Evolutionary conservation across 2,797 vertebrate genomes (phyloP).

Genomic region (Myoxocephalus aenaeus): DNA sequence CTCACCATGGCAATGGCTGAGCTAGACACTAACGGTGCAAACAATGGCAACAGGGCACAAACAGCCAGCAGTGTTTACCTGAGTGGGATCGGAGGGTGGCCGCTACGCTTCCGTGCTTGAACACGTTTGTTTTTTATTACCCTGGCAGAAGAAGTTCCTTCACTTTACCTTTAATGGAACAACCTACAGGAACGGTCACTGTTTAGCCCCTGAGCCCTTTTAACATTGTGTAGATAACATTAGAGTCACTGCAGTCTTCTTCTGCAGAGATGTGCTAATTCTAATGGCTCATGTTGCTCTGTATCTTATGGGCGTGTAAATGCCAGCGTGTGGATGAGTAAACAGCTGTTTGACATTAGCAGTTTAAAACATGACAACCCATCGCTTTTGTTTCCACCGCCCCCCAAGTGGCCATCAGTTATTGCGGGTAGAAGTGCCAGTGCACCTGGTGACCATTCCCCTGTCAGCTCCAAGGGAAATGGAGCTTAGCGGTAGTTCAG

Average conservation of each 20-base stretch:
- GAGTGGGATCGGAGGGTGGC: background rate
- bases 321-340: background rate
- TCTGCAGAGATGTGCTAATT: background rate
- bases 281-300: background rate
- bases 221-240: background rate
- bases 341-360: background rate
- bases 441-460: background rate
- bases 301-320: background rate
- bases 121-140: background rate
- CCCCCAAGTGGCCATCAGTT: background rate
- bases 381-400: background rate
- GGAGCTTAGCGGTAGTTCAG: no score
- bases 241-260: background rate
- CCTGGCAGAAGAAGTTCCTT: background rate
- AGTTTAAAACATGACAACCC: background rate
- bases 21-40: background rate
- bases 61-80: background rate
- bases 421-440: background rate
- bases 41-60: background rate
- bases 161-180: background rate
- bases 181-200: background rate
- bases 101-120: background rate
- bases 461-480: no score
- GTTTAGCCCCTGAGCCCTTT: background rate
- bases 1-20: background rate